A percentile compares a stretch with the other conserved stretches of the same genome.
These are phyloP conservation scores for Dicyrtomina minuta DNA, from an alignment of 2,888 invertebrate species.

Conservation along the genomic window DNA sequence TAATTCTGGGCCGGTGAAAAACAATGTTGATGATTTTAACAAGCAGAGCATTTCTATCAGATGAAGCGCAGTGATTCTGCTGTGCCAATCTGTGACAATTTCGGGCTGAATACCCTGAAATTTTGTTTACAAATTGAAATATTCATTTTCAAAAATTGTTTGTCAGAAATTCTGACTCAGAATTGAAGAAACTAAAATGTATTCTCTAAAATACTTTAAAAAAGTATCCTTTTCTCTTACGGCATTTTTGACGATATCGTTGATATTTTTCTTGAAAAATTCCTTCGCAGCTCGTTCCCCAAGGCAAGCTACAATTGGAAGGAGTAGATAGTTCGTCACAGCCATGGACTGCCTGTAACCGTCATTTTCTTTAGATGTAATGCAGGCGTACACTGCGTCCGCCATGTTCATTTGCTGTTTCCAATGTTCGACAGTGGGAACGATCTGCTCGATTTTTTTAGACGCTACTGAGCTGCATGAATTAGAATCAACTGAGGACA, in stretches of 20 bases:
- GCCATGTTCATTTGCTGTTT: conserved; percentile 9
- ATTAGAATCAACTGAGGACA: background rate
- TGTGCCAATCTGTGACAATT: conserved; percentile 33
- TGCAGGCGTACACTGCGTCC: background rate
- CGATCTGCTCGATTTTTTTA: conserved; percentile 3
- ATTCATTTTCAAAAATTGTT: no score
- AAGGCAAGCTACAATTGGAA: conserved; percentile 40
- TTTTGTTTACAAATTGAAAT: no score
- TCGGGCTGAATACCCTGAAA: no score
- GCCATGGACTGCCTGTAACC: conserved; percentile 12
- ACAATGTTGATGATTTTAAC: conserved; percentile 24
- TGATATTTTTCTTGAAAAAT: conserved; percentile 43
- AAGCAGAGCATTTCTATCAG: conserved; percentile 43
- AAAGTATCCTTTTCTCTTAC: conserved; percentile 21
- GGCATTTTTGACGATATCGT: conserved; percentile 33
- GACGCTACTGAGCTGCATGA: background rate
- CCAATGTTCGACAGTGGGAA: background rate
- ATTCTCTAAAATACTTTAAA: background rate
- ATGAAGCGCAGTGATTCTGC: conserved; percentile 37
- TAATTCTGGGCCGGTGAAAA: conserved; percentile 40
- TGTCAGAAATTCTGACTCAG: no score
- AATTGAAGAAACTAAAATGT: no score
- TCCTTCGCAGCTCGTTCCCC: conserved; percentile 26
- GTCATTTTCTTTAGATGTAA: background rate
- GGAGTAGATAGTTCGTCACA: conserved; percentile 35